phyloP scores from a whole-genome alignment of 2,113 vertebrate genomes.

The Zonotrichia leucophrys region DNA sequence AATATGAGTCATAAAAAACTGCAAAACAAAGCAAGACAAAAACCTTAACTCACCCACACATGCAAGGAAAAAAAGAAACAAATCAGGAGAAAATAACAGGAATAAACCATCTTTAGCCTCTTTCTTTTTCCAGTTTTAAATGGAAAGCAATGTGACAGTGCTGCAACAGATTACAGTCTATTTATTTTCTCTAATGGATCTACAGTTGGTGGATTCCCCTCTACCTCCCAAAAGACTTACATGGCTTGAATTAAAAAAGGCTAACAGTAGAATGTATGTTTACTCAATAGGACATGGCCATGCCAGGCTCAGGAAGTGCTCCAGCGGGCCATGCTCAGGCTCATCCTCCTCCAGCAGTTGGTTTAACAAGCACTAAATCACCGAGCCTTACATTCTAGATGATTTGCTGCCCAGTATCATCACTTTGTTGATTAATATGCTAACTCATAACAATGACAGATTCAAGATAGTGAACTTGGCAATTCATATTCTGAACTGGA shows the following conservation, averaged over 20 bases:
- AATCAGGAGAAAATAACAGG: conserved; percentile 13
- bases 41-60: conserved; percentile 5
- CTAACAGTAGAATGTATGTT: neutral
- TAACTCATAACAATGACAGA: neutral
- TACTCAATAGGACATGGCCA: neutral
- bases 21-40: conserved; percentile 12
- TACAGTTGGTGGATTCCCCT: neutral
- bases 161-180: conserved; percentile 21
- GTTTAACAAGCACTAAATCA: neutral
- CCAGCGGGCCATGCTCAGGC: neutral
- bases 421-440: neutral
- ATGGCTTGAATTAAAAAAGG: neutral
- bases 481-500: neutral
- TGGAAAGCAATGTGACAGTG: neutral
- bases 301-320: neutral
- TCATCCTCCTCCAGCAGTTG: neutral
- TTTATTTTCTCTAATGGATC: conserved; percentile 20
- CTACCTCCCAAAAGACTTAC: neutral
- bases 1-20: neutral
- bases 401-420: neutral
- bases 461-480: neutral
- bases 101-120: neutral
- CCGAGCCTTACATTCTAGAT: neutral
- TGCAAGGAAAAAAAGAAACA: conserved; percentile 4
- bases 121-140: neutral